These are phyloP conservation scores for Epirrhoe alternata DNA, from an alignment of 2,888 invertebrate genomes.

Conservation along the genomic window DNA sequence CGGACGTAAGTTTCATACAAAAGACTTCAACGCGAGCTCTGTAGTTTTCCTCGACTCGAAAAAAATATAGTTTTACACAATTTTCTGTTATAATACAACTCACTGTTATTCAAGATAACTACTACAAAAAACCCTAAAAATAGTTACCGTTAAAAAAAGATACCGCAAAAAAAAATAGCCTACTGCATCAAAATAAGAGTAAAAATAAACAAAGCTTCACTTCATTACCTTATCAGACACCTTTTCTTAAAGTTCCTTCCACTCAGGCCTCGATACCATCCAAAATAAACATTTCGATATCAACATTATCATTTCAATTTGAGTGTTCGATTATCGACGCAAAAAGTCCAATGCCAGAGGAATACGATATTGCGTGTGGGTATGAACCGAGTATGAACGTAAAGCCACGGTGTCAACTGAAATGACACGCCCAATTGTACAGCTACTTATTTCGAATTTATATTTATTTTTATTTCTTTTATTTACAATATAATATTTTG, in stretches of 20 bases:
- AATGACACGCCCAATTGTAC: not conserved
- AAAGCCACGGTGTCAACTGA: not conserved
- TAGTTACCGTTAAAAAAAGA: no score
- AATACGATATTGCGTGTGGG: not conserved
- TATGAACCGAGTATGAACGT: conserved; percentile 15
- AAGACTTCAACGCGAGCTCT: conserved; percentile 30
- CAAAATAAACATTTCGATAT: conserved; percentile 54
- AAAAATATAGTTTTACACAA: no score
- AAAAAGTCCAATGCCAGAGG: conserved; percentile 35
- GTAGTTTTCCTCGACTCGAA: conserved; percentile 9
- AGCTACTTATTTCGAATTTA: no score
- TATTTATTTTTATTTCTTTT: no score
- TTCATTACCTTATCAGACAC: conserved; percentile 35
- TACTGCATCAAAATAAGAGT: not conserved
- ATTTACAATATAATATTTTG: no score
- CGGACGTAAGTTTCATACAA: conserved; percentile 3
- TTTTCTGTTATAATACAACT: no score
- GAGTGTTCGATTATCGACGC: conserved; percentile 66
- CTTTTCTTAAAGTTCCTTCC: conserved; percentile 24
- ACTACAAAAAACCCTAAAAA: no score
- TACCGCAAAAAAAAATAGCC: not conserved
- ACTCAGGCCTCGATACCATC: conserved; percentile 40
- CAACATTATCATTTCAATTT: conserved; percentile 69
- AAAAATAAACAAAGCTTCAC: conserved; percentile 7
- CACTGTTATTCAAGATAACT: no score